Conservation (phyloP, 2,888 invertebrate species). For the Andrena haemorrhoa region DNA sequence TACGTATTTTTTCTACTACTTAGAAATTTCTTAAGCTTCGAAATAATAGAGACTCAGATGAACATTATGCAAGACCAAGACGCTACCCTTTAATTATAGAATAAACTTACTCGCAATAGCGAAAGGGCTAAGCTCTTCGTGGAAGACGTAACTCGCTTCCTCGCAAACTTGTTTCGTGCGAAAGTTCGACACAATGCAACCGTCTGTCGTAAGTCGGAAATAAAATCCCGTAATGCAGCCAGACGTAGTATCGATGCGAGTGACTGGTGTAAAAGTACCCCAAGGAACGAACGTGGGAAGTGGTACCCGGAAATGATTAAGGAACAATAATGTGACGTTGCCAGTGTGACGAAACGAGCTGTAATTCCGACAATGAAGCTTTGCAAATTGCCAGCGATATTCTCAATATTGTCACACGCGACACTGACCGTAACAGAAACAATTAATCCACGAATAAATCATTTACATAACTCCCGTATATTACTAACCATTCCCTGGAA, state of each 20-base stretch:
- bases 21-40: no score
- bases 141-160: neutral
- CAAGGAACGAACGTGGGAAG: conserved; percentile 58
- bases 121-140: conserved; percentile 11
- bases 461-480: neutral
- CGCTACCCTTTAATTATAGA: neutral
- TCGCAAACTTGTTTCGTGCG: conserved; percentile 39
- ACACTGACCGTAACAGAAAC: neutral
- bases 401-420: neutral
- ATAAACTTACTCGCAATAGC: neutral
- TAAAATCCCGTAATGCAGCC: conserved; percentile 45
- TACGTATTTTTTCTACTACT: no score
- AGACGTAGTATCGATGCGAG: conserved; percentile 38
- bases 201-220: conserved; percentile 46
- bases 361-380: conserved; percentile 14
- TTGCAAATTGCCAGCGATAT: neutral
- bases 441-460: neutral
- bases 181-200: conserved; percentile 46
- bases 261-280: conserved; percentile 43
- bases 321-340: conserved; percentile 46
- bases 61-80: neutral
- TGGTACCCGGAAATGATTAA: conserved; percentile 53
- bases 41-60: neutral
- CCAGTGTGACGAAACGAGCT: conserved; percentile 37
- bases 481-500: no score